Evolutionary conservation across 2,888 invertebrate species (phyloP).

Genomic region (Trypoxylon attenuatum): DNA sequence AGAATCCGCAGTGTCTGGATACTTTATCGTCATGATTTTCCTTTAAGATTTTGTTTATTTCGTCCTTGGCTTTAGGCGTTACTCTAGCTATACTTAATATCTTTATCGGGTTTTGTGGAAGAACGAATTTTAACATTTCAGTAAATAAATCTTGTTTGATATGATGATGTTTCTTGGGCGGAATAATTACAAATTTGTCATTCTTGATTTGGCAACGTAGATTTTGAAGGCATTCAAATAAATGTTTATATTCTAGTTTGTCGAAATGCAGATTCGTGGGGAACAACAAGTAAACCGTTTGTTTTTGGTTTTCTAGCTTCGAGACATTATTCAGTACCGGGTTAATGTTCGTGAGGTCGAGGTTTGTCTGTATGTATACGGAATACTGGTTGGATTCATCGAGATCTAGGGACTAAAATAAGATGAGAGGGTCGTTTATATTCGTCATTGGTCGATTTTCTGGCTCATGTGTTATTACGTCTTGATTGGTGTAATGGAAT

Average conservation of each 20-base stretch:
- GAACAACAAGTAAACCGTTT: not conserved
- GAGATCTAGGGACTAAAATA: slow-evolving; percentile 9
- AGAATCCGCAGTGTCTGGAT: slow-evolving; percentile 1
- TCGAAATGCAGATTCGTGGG: not conserved
- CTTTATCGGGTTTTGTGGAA: not conserved
- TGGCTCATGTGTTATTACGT: slow-evolving; percentile 1
- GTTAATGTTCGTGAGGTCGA: not conserved
- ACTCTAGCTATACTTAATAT: not conserved
- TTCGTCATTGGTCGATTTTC: slow-evolving; percentile 7
- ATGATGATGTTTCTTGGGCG: not conserved
- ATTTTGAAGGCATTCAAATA: not conserved
- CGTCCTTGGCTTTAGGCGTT: not conserved
- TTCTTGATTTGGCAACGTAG: not conserved
- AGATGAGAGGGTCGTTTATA: slow-evolving; percentile 8
- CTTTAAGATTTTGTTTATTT: not conserved
- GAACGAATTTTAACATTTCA: slow-evolving; percentile 8
- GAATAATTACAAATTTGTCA: not conserved
- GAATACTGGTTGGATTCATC: slow-evolving; percentile 2
- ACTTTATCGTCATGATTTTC: slow-evolving; percentile 5
- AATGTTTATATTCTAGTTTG: slow-evolving; percentile 2
- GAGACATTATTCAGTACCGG: not conserved
- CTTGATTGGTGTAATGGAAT: slow-evolving; percentile 15
- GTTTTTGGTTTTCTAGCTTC: not conserved
- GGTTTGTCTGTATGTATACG: not conserved
- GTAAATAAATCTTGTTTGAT: slow-evolving; percentile 1